Conservation (phyloP, 1,140 invertebrate species). For the Mactra quadrangularis region DNA sequence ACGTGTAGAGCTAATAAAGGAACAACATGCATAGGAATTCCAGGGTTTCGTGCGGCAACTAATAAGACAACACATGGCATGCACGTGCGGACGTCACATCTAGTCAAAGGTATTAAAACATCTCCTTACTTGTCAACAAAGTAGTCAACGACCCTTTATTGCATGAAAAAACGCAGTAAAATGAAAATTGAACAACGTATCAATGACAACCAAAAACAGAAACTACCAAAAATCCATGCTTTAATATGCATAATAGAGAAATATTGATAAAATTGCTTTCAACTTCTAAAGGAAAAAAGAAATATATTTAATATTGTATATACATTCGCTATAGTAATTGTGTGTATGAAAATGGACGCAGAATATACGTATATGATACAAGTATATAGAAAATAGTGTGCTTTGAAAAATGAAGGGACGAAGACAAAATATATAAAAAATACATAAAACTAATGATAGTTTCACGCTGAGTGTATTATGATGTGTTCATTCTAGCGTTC, state of each 20-base stretch:
- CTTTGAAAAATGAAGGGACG: too few relatives aligned
- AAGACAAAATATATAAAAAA: too few relatives aligned
- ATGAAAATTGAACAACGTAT: slow-evolving; percentile 17
- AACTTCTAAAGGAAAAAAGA: too few relatives aligned
- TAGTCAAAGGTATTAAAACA: slow-evolving; percentile 19
- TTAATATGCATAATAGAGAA: too few relatives aligned
- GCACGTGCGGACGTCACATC: slow-evolving; percentile 30
- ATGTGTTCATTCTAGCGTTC: too few relatives aligned
- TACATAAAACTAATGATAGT: too few relatives aligned
- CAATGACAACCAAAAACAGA: slow-evolving; percentile 1
- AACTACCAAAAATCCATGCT: slow-evolving; percentile 9
- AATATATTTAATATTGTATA: neutral
- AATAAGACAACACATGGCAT: slow-evolving; percentile 2
- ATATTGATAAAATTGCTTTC: too few relatives aligned
- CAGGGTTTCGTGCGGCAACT: too few relatives aligned
- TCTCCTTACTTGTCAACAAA: slow-evolving; percentile 60
- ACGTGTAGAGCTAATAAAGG: too few relatives aligned
- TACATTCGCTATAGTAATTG: neutral
- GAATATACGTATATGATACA: slow-evolving; percentile 11
- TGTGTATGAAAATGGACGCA: slow-evolving; percentile 31
- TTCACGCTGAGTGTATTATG: too few relatives aligned
- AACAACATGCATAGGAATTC: too few relatives aligned
- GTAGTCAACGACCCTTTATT: slow-evolving; percentile 59
- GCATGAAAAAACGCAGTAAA: slow-evolving; percentile 55
- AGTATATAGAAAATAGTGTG: neutral